phyloP scores from a whole-genome alignment of 2,888 invertebrate genomes.

The Fabriciana adippe region DNA sequence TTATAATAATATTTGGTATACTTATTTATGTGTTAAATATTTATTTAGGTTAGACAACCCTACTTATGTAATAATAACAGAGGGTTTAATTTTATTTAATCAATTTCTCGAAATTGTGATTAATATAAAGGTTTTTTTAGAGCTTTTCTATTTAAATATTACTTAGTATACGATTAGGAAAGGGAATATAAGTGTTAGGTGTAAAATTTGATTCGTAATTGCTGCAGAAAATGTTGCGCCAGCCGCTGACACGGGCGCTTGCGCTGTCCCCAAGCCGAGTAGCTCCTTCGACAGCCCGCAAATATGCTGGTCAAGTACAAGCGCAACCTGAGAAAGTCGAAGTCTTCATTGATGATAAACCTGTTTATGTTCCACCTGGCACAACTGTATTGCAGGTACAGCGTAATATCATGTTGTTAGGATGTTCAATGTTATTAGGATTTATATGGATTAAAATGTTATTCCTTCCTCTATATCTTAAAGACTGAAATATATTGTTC shows the following conservation, averaged over 20 bases:
- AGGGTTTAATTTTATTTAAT: constrained; percentile 23
- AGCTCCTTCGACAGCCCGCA: constrained; percentile 69
- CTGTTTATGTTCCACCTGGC: constrained; percentile 96
- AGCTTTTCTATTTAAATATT: background rate
- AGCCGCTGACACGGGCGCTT: constrained; percentile 87
- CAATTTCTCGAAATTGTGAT: constrained; percentile 3
- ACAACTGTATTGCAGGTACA: constrained; percentile 96
- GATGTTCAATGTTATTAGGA: background rate
- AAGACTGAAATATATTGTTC: no score
- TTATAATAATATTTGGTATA: constrained; percentile 17
- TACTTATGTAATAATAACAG: constrained; percentile 81
- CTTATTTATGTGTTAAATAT: constrained; percentile 29
- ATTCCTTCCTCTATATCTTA: background rate
- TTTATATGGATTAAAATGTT: background rate
- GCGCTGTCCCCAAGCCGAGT: constrained; percentile 71
- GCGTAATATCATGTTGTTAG: background rate
- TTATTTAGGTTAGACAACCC: constrained; percentile 70
- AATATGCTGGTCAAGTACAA: constrained; percentile 74
- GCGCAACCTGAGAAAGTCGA: constrained; percentile 90
- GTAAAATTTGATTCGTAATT: constrained; percentile 34
- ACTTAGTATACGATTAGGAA: background rate
- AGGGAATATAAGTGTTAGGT: constrained; percentile 10
- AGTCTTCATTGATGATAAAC: constrained; percentile 98
- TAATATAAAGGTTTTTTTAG: background rate
- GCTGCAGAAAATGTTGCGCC: constrained; percentile 87